Base-by-base conservation (phyloP, 2,888 invertebrate species). In the Trachelus iudaicus region DNA sequence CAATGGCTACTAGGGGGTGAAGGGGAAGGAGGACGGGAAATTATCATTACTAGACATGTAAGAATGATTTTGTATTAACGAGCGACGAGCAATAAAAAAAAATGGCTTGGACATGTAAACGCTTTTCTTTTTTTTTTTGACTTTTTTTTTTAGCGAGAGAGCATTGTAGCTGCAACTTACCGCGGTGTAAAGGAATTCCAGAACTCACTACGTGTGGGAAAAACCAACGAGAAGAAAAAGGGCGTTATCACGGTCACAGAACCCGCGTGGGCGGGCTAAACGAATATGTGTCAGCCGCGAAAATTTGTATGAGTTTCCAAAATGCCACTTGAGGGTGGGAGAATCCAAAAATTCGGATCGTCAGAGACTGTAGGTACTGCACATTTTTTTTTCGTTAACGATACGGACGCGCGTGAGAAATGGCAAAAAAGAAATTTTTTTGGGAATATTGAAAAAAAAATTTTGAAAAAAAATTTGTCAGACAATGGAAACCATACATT, bases 161-260 rank as follows among this genome's bases (percentile, higher is more conserved):
- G 56, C 56, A 56, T 90, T 90, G 91, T 56, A 92, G 90, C 91
- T 94, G 95, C 94, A 95, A 97, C 97, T 97, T 97, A 98, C 97
- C 97, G 96, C 96, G 97, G 97, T 95, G 96, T 96, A 96, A 97
- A 97, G 96, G 97, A 97, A 96, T 96, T 97, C 97, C 97, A 97
- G 97, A 97, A 98, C 96, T 97, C 97, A 96, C 97, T 97, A 97
- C 95, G 91, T 91, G 91, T 91, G 90, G 90, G 91, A 87, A 89
- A 90, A 91, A 91, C 91, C 91, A 91, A 56, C 56, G 56, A 90
- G 91, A 91, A 90, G 91, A 91, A 90, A 91, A 91, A 91, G 90
- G 91, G 91, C 91, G 91, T 91, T 91, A 91, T 90, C 91, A 90
- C 90, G 91, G 91, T 91, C 91, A 91, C 91, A 91, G 88, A 90